Base-by-base conservation (phyloP, 2,113 vertebrate genomes). In the Callorhinus ursinus region DNA sequence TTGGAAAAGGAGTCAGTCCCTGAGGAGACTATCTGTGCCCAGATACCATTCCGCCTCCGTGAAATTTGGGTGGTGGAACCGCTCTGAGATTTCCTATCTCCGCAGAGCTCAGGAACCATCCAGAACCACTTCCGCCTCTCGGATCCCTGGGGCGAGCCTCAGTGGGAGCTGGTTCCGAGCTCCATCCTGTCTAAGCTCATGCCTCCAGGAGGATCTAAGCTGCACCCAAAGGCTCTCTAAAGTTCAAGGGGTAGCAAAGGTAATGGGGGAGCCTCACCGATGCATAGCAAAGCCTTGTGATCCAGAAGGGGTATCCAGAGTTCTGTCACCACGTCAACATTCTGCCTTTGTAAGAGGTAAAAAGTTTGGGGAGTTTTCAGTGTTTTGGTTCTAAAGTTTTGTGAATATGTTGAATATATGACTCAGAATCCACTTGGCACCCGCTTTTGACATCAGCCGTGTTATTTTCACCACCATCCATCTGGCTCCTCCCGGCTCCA, bases 401-500 rank as follows among this genome's bases (percentile, higher is more conserved):
- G 79, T 55, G 67, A 92, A 4, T 61, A 28, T 22, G 26, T 59
- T 81, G 61, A 77, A 65, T 63, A 46, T 82, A 61, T 88, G 98
- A 95, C 80, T 96, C 87, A 90, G 92, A 49, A 72, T 59, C 74
- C 26, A 5, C 51, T 42, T 13, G 72, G 63, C 72, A 53, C 79
- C 61, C 18, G 22, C 79, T 53, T 28, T 63, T 21, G 81, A 51
- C 83, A 49, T 39, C 79, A 80, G 76, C 90, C 31, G 0, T 39
- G 87, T 89, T 84, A 57, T 95, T 93, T 76, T 92, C 69, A 13
- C 72, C 4, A 14, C 24, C 61, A 24, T 83, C 83, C 94, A 55
- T 86, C 67, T 79, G 80, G 79, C 13, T 26, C 21, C 24, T 65
- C 10, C 51, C 0, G 63, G 71, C 82, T 96, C 39, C 69, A 19